Evolutionary conservation across 2,113 vertebrate species (phyloP).

Genomic region (Spheniscus mendiculus): DNA sequence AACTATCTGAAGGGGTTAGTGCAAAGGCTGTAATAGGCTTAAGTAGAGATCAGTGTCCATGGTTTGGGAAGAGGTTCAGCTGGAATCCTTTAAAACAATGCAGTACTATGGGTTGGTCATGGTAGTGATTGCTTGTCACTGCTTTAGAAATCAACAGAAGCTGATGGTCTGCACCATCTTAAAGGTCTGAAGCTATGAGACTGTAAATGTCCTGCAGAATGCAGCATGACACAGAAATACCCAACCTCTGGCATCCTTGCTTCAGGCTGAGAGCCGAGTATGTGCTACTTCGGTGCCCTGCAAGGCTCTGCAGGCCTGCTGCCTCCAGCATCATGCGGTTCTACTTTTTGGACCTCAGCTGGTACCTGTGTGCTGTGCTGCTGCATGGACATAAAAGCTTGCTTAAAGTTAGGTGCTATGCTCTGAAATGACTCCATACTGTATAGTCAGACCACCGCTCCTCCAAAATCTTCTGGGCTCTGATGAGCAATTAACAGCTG

Average conservation of each 20-base stretch:
- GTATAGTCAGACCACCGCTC: not conserved
- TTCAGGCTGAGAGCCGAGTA: not conserved
- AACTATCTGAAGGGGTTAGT: not conserved
- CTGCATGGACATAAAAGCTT: not conserved
- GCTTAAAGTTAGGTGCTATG: not conserved
- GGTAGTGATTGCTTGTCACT: not conserved
- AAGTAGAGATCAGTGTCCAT: not conserved
- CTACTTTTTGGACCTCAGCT: not conserved
- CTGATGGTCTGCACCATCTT: not conserved
- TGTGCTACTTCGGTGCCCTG: accelerated
- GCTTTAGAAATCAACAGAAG: not conserved
- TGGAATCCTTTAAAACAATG: not conserved
- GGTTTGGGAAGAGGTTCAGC: not conserved
- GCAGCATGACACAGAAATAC: not conserved
- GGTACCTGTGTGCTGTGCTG: not conserved
- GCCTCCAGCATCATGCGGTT: not conserved
- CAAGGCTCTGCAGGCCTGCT: not conserved
- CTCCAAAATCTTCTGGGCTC: not conserved
- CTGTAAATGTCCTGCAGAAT: not conserved
- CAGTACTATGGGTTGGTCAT: not conserved
- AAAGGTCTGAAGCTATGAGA: not conserved
- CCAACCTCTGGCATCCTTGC: not conserved
- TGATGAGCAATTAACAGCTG: not conserved
- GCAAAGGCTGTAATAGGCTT: not conserved
- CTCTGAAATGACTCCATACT: not conserved